phyloP scores from a whole-genome alignment of 2,888 invertebrate genomes.

The Lacanobia oleracea region DNA sequence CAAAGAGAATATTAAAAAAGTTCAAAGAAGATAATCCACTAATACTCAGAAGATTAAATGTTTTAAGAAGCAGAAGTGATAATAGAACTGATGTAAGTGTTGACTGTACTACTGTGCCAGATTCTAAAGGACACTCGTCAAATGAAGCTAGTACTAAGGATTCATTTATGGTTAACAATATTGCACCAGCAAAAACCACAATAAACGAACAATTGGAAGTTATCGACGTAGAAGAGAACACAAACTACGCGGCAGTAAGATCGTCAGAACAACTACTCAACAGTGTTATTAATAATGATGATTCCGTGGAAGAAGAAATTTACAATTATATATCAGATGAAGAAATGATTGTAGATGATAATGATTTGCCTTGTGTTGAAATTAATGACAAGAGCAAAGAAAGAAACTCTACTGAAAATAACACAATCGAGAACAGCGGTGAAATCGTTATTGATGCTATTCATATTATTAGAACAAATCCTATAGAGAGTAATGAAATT shows the following conservation, averaged over 20 bases:
- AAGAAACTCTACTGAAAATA: not conserved
- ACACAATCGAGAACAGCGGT: not conserved
- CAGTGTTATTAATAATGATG: constrained; percentile 67
- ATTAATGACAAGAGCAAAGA: constrained; percentile 10
- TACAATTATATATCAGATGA: constrained; percentile 39
- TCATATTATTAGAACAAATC: constrained; percentile 6
- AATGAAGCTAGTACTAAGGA: constrained; percentile 26
- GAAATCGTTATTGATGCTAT: not conserved
- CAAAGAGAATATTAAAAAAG: constrained; percentile 72
- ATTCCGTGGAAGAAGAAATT: constrained; percentile 21
- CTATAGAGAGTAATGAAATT: constrained; percentile 16
- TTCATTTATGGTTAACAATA: constrained; percentile 12
- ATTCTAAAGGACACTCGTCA: constrained; percentile 39
- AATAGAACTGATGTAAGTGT: constrained; percentile 65
- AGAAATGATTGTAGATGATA: constrained; percentile 47
- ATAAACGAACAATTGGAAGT: constrained; percentile 4
- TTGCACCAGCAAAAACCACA: not conserved
- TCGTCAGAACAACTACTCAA: constrained; percentile 75
- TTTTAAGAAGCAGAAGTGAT: constrained; percentile 60
- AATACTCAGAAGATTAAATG: constrained; percentile 74
- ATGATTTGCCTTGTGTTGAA: constrained; percentile 22
- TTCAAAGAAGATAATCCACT: constrained; percentile 79
- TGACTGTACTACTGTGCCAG: constrained; percentile 53
- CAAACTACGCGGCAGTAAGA: constrained; percentile 67
- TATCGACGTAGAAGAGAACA: constrained; percentile 25